Evolutionary conservation across 2,113 vertebrate species (phyloP).

Genomic region (Pangasianodon gigas): DNA sequence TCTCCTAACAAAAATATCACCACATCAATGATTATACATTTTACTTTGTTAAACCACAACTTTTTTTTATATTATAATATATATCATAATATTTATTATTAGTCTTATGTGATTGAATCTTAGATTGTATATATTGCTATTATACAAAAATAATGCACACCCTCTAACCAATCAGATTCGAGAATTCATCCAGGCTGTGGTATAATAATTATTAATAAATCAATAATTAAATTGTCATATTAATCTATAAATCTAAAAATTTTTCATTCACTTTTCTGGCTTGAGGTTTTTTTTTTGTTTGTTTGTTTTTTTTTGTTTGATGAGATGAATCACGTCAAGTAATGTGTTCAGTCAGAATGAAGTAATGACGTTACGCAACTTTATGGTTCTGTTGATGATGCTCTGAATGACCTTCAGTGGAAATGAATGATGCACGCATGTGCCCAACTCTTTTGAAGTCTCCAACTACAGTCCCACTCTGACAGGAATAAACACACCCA

Average conservation of each 20-base stretch:
- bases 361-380: not conserved
- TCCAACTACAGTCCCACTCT: not conserved
- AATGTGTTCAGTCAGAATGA: not conserved
- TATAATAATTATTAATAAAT: not conserved
- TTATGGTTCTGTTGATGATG: not conserved
- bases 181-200: not conserved
- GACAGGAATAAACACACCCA: not conserved
- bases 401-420: slow-evolving; percentile 23
- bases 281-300: no score
- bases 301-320: not conserved
- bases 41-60: not conserved
- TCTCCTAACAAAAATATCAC: not conserved
- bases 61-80: no score
- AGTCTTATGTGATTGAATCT: no score
- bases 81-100: no score
- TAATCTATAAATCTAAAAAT: no score
- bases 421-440: not conserved
- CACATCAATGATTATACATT: not conserved
- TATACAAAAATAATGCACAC: not conserved
- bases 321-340: not conserved
- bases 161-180: not conserved
- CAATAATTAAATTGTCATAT: no score
- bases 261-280: no score
- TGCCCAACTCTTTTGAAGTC: not conserved
- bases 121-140: not conserved